Evolutionary conservation across 2,797 vertebrate genomes (phyloP).

Genomic region (Squalus acanthias): DNA sequence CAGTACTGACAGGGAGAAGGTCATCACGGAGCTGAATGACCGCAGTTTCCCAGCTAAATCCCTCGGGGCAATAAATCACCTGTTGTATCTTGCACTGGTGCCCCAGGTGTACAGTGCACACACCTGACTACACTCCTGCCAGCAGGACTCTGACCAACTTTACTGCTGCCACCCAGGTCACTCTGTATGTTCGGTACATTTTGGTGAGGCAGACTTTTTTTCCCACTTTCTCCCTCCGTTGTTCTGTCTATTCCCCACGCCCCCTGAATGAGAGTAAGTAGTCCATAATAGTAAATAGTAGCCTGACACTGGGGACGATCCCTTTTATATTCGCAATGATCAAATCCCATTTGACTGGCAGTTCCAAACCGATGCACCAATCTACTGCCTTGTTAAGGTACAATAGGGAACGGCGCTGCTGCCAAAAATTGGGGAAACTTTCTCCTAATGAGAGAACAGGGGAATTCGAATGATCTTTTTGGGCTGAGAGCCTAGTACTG

Average conservation of each 20-base stretch:
- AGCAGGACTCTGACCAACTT: background rate
- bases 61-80: no score
- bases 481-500: background rate
- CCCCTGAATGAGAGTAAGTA: background rate
- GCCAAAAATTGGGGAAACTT: slow-evolving; percentile 23
- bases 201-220: background rate
- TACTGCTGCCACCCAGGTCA: background rate
- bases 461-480: slow-evolving; percentile 6
- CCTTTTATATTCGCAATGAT: background rate
- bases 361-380: background rate
- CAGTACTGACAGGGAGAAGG: no score
- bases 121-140: background rate
- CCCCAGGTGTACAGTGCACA: background rate
- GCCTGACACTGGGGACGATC: background rate
- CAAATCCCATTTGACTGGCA: background rate
- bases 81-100: background rate
- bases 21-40: no score
- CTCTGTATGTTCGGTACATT: background rate
- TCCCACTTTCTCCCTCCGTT: background rate
- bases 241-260: background rate
- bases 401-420: background rate
- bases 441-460: slow-evolving; percentile 34
- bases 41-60: no score
- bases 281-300: background rate
- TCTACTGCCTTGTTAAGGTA: background rate